Conservation (phyloP, 2,888 invertebrate genomes). For the Azorinus chamasolen region DNA sequence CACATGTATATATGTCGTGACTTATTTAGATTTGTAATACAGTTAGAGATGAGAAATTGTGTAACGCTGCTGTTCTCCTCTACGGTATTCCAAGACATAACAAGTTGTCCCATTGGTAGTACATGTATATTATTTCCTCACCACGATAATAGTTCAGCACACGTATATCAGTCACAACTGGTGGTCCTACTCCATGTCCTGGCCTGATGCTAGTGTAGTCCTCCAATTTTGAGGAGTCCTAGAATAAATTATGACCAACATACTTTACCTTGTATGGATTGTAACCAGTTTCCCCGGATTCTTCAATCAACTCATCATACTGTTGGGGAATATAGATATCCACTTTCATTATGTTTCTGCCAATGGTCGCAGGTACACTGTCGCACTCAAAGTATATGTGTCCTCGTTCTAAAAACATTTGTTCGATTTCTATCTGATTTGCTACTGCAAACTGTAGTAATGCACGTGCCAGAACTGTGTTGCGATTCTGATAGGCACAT, state of each 20-base stretch:
- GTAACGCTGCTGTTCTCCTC: too few relatives aligned
- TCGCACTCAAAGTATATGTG: conserved; percentile 43
- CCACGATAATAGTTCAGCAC: too few relatives aligned
- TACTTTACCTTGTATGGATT: conserved; percentile 32
- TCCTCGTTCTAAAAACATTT: conserved; percentile 41
- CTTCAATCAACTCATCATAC: conserved; percentile 28
- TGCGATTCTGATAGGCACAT: too few relatives aligned
- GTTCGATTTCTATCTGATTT: conserved; percentile 23
- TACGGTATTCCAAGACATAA: too few relatives aligned
- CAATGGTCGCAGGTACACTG: conserved; percentile 32
- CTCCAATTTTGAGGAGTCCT: conserved; percentile 24
- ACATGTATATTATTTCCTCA: too few relatives aligned
- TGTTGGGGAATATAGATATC: conserved; percentile 28
- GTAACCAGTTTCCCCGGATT: conserved; percentile 10
- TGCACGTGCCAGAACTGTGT: too few relatives aligned
- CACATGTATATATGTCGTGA: too few relatives aligned
- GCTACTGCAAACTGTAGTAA: too few relatives aligned
- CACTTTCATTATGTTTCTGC: conserved; percentile 14
- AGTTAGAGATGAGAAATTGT: too few relatives aligned
- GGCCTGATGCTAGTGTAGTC: conserved; percentile 31
- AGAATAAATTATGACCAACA: conserved; percentile 36
- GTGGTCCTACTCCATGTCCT: conserved; percentile 21
- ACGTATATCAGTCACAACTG: too few relatives aligned
- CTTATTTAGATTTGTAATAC: too few relatives aligned
- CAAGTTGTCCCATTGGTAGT: too few relatives aligned